These are phyloP conservation scores for Cyprinus carpio DNA, from an alignment of 2,113 vertebrate species.

Conservation along the genomic window DNA sequence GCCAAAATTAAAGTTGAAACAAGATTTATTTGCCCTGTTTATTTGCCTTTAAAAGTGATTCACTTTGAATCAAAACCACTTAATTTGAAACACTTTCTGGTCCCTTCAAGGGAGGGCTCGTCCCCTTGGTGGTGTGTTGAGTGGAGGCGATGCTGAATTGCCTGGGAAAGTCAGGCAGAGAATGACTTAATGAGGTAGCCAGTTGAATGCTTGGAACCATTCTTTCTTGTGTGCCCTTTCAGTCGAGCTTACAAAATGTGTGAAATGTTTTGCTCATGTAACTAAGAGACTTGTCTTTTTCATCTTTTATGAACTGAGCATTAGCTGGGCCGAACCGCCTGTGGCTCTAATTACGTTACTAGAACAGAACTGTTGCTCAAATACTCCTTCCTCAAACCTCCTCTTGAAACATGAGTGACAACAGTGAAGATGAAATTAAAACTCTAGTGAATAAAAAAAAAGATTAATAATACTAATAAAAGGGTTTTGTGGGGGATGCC, in stretches of 20 bases:
- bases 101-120: slow-evolving; percentile 16
- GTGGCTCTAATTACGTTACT: slow-evolving; percentile 3
- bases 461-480: neutral
- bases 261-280: slow-evolving; percentile 31
- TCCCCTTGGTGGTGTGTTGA: neutral
- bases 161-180: slow-evolving; percentile 8
- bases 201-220: slow-evolving; percentile 34
- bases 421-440: neutral
- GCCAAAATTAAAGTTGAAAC: slow-evolving; percentile 17
- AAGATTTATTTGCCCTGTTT: slow-evolving; percentile 4
- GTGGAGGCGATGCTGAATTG: slow-evolving; percentile 14
- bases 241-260: slow-evolving; percentile 5
- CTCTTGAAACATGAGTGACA: neutral
- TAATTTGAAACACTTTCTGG: slow-evolving; percentile 3
- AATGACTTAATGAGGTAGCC: slow-evolving; percentile 50
- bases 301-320: slow-evolving; percentile 24
- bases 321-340: neutral
- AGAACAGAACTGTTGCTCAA: neutral
- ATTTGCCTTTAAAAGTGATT: slow-evolving; percentile 5
- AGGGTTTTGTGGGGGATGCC: neutral
- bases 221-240: slow-evolving; percentile 35
- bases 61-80: neutral
- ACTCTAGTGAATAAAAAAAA: neutral
- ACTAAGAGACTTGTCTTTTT: slow-evolving; percentile 28
- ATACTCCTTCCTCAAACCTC: neutral